Base-by-base conservation (phyloP, 2,113 vertebrate genomes). In the Ophiodon elongatus region DNA sequence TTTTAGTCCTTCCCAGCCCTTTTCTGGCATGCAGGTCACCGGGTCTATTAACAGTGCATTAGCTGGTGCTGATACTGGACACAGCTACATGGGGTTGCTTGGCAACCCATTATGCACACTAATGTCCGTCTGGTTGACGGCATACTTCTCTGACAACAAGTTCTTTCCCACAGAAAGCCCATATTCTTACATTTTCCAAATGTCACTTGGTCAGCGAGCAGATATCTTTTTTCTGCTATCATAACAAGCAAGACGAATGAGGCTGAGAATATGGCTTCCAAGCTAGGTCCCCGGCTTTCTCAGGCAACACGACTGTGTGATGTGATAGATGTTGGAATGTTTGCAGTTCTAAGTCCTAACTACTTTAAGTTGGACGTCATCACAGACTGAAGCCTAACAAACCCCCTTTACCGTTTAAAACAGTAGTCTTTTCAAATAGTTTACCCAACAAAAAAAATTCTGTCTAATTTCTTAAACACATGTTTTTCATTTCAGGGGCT, bases 151-250 rank as follows among this genome's bases (percentile, higher is more conserved):
- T 91, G 88, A 92, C 84, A 93, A 86, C 63, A 43, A 82, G 90
- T 87, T 91, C 87, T 94, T 94, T 95, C 94, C 95, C 94, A 95
- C 93, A 94, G 90, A 93, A 91, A 89, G 69, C 73, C 25, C 80
- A 88, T 91, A 87, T 94, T 92, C 84, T 79, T 88, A 80, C 85
- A 90, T 93, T 94, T 91, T 92, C 91, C 85, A 88, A 92, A 87
- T 82, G 88, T 93, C 84, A 85, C 88, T 92, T 84, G 85, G 88
- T 89, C 87, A 85, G 66, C 64, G 45, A 89, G 84, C 82, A 83
- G 88, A 90, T 85, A 83, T 89, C 54, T 87, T 84, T 90, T 91
- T 76, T 85, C 74, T 80, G 73, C 75, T 90, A 91, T 88, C 78
- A 93, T 88, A 91, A 92, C 90, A 93, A 87, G 86, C 73, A 88